Base-by-base conservation (phyloP, 2,797 vertebrate species). In the Galago senegalensis region DNA sequence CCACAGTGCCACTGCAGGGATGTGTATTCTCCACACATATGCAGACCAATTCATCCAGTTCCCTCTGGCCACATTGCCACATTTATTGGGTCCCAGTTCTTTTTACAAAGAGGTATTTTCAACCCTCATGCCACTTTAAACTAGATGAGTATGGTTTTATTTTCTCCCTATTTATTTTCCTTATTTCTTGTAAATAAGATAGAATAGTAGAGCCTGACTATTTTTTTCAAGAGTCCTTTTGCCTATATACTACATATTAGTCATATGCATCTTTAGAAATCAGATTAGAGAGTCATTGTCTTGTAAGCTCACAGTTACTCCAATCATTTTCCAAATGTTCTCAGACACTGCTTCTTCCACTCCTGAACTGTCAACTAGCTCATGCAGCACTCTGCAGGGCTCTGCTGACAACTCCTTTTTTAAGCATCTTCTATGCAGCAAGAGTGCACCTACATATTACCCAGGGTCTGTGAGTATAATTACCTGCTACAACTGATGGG, bases 191-290 rank as follows among this genome's bases (percentile, higher is more conserved):
- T 20, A 91, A 61, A 96, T 37, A 72, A 58, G 80, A 97, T 63
- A 49, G 49, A 84, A 91, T 83, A 77, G 87, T 60, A 96, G 77
- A 80, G 7, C 21, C 53, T 72, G 87, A 9, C 46, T 49, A 49
- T 81, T 97, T 88, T 89, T 85, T 90, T 70, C 95, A 97, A 82
- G 69, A 0, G 10, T 18, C n/a, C 79, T 75, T 67, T 25, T 58
- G 67, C n/a, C 67, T 27, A 84, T 3, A 5, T 25, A 25, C 91
- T 89, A 88, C 20, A 5, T 25, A 25, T 92, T 90, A 92, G 25
- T 97, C 85, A 92, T 46, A 80, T 1, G 27, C 53, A 56, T 31
- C 69, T 98, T 95, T 82, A 77, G 79, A 97, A 97, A 93, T 95
- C 95, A 95, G 96, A 94, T 94, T 83, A 85, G n/a, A 0, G 65